A percentile compares a stretch with the other conserved stretches of the same genome.
Evolutionary conservation across 2,797 vertebrate species (phyloP).

Genomic region (Ara ararauna): DNA sequence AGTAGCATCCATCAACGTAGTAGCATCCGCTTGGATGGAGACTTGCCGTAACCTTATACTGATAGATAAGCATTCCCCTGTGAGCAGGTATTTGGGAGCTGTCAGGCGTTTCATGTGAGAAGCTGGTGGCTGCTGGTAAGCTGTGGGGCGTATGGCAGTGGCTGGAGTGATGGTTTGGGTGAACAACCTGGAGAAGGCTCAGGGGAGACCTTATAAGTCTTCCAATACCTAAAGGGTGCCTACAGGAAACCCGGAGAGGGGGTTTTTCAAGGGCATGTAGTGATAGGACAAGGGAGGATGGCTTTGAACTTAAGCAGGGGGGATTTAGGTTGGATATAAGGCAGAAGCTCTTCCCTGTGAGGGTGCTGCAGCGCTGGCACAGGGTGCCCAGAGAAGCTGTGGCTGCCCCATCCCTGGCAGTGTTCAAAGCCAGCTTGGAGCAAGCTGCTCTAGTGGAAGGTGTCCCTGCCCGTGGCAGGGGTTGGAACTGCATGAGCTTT

Average conservation of each 20-base stretch:
- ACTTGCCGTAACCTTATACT: not conserved
- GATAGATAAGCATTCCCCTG: not conserved
- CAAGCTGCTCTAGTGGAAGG: not conserved
- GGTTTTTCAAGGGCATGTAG: not conserved
- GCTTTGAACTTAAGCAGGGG: not conserved
- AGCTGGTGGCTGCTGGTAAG: not conserved
- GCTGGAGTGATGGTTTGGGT: not conserved
- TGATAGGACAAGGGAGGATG: not conserved
- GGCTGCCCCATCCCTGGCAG: not conserved
- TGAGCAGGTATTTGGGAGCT: not conserved
- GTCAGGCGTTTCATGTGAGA: not conserved
- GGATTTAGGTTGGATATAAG: not conserved
- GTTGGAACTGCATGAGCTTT: not conserved
- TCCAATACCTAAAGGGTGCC: not conserved
- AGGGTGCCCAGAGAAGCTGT: not conserved
- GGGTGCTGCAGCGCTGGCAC: not conserved
- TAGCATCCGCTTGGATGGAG: not conserved
- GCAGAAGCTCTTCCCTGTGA: not conserved
- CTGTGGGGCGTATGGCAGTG: not conserved
- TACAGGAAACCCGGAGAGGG: not conserved
- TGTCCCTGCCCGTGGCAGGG: not conserved
- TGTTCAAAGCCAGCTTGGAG: not conserved
- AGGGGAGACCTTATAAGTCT: not conserved
- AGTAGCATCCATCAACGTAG: not conserved
- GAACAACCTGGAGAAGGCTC: not conserved